Evolutionary conservation across 2,888 invertebrate species (phyloP).

Genomic region (Chrysolina oricalcia): DNA sequence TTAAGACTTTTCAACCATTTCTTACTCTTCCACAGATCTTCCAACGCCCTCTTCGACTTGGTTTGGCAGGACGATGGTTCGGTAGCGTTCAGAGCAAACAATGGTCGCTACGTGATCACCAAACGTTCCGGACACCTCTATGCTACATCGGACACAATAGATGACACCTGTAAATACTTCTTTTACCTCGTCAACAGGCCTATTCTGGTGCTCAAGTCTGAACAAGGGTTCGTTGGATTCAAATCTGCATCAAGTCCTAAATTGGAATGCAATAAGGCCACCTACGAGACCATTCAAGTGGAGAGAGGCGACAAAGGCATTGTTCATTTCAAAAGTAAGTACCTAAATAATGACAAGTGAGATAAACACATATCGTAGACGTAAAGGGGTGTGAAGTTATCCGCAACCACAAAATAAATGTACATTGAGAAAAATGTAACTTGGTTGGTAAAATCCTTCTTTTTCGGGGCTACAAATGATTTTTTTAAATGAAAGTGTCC

Average conservation of each 20-base stretch:
- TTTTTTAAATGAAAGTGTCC: too few relatives aligned
- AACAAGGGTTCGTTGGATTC: slow-evolving; percentile 96
- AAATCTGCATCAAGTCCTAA: slow-evolving; percentile 85
- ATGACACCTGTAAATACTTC: slow-evolving; percentile 93
- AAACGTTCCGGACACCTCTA: slow-evolving; percentile 96
- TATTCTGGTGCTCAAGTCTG: slow-evolving; percentile 93
- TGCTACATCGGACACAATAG: slow-evolving; percentile 85
- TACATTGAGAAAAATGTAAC: too few relatives aligned
- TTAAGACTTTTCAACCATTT: neutral
- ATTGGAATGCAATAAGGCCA: slow-evolving; percentile 96
- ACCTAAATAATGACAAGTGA: neutral
- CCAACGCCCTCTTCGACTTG: slow-evolving; percentile 94
- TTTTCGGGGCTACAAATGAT: too few relatives aligned
- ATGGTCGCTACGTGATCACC: slow-evolving; percentile 94
- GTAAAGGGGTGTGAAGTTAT: too few relatives aligned
- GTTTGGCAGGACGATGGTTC: slow-evolving; percentile 95
- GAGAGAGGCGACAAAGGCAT: slow-evolving; percentile 91
- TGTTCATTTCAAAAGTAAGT: slow-evolving; percentile 91
- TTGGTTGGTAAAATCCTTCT: too few relatives aligned
- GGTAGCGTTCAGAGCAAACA: slow-evolving; percentile 93
- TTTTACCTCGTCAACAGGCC: slow-evolving; percentile 96
- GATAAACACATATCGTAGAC: neutral
- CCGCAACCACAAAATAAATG: too few relatives aligned
- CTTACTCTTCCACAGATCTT: slow-evolving; percentile 76
- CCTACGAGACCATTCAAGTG: slow-evolving; percentile 93